These are phyloP conservation scores for Darevskia nairensis DNA, from an alignment of 2,797 vertebrate species.

Conservation along the genomic window DNA sequence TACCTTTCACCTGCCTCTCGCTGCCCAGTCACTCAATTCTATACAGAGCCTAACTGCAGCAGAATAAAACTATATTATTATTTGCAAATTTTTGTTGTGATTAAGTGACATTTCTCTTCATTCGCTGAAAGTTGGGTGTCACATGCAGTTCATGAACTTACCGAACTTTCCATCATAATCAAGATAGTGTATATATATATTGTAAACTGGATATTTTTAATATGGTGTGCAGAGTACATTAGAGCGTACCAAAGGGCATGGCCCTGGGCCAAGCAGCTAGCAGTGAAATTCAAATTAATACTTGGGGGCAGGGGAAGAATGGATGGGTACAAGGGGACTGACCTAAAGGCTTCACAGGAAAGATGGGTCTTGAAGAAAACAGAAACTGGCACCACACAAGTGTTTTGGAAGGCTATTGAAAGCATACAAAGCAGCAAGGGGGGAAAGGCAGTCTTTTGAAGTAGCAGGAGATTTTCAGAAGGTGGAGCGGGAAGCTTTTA, in stretches of 20 bases:
- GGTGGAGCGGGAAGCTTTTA: background rate
- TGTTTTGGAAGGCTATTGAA: background rate
- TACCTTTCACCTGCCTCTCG: background rate
- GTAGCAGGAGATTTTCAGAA: background rate
- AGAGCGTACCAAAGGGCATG: no score
- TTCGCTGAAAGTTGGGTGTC: background rate
- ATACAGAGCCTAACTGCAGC: background rate
- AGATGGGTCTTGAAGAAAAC: background rate
- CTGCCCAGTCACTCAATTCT: background rate
- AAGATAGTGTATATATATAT: no score
- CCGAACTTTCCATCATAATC: background rate
- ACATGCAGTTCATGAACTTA: background rate
- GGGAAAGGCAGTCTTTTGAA: background rate
- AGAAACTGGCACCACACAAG: background rate
- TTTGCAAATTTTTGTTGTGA: no score
- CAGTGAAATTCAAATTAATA: background rate
- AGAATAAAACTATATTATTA: background rate
- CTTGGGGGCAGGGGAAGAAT: background rate
- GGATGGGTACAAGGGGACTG: background rate
- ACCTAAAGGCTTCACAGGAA: background rate
- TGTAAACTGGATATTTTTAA: no score
- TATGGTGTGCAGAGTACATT: no score
- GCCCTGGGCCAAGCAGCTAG: background rate
- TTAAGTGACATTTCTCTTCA: no score
- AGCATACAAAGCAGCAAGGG: background rate